Conservation (phyloP, 2,113 vertebrate species). For the Microcebus griseorufus region DNA sequence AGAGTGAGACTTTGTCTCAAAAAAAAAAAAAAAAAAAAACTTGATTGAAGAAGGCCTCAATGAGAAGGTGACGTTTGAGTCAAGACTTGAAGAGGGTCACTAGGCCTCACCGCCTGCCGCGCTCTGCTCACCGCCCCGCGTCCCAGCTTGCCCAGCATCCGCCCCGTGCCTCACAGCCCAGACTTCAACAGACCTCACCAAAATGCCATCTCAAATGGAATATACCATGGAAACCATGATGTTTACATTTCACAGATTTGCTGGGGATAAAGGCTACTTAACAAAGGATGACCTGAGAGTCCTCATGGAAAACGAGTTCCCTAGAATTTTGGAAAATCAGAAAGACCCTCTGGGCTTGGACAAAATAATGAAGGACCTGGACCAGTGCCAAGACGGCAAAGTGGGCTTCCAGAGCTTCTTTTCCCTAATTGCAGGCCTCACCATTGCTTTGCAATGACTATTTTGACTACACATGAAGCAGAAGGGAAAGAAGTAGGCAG, state of each 20-base stretch:
- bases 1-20: too few relatives aligned
- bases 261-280: constrained; percentile 84
- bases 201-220: constrained; percentile 85
- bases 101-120: background rate
- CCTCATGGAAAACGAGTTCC: constrained; percentile 85
- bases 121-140: background rate
- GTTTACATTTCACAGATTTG: constrained; percentile 86
- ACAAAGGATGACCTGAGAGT: constrained; percentile 83
- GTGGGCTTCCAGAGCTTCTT: constrained; percentile 86
- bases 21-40: background rate
- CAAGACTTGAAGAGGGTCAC: background rate
- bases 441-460: constrained; percentile 88
- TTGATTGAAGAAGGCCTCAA: background rate
- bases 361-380: constrained; percentile 86
- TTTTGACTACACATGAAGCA: constrained; percentile 86
- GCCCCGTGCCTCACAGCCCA: background rate
- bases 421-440: constrained; percentile 84
- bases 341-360: constrained; percentile 85
- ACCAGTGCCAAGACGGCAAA: constrained; percentile 84
- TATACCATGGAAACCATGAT: constrained; percentile 86
- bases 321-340: constrained; percentile 86
- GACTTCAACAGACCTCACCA: constrained; percentile 37
- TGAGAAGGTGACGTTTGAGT: background rate
- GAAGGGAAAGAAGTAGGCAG: constrained; percentile 77
- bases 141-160: background rate